A percentile compares a stretch with the other conserved stretches of the same genome.
phyloP scores from a whole-genome alignment of 2,797 vertebrate species.

The Phoebastria nigripes region DNA sequence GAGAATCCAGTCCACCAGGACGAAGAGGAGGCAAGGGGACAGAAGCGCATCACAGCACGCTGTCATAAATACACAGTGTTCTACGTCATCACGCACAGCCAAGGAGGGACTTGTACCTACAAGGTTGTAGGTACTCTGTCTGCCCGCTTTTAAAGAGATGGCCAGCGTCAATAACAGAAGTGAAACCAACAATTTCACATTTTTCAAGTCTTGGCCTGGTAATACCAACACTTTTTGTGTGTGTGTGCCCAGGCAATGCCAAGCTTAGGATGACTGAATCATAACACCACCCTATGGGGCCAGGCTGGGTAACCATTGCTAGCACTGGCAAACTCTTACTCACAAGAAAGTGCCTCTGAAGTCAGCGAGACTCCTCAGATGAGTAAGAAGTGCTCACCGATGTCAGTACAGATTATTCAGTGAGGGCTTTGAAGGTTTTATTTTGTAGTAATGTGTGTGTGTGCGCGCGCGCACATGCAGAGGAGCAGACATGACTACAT shows the following conservation, averaged over 20 bases:
- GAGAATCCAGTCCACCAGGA: not conserved
- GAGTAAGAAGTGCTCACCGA: conserved; percentile 28
- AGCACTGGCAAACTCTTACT: not conserved
- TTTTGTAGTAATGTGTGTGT: not conserved
- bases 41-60: accelerated
- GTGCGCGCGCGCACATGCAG: not conserved
- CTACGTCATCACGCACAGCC: accelerated
- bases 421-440: not conserved
- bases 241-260: not conserved
- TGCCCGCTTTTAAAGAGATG: not conserved
- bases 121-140: not conserved
- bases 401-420: conserved; percentile 20
- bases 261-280: not conserved
- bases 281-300: not conserved
- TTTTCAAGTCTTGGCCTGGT: not conserved
- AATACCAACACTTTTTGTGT: not conserved
- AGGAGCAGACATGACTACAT: not conserved
- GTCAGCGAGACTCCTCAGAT: not conserved
- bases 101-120: not conserved
- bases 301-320: not conserved
- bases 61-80: not conserved
- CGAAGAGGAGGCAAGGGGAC: not conserved
- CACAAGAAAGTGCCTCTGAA: not conserved
- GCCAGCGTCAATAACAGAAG: not conserved
- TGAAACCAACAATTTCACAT: not conserved